A percentile compares a stretch with the other conserved stretches of the same genome.
Conservation (phyloP, 2,888 invertebrate species). For the Agrilus cyanescens region DNA sequence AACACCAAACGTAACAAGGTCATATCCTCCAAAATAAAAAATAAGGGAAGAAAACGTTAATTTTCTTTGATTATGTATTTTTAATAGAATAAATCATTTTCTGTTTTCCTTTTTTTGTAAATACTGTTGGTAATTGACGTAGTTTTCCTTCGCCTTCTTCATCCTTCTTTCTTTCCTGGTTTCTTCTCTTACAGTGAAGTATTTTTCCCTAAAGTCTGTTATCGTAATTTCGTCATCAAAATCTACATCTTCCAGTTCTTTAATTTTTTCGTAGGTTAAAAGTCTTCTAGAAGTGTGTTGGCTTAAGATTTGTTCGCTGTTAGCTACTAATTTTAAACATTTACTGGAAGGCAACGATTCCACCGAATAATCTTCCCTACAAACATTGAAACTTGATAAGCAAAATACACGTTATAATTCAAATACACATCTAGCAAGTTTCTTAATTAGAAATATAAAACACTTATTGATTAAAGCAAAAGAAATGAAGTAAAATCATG, state of each 20-base stretch:
- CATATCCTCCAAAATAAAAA: constrained; percentile 1
- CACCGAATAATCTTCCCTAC: constrained; percentile 59
- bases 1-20: constrained; percentile 2
- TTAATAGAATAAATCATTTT: constrained; percentile 5
- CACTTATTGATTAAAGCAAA: not conserved
- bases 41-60: constrained; percentile 1
- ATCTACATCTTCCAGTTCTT: constrained; percentile 37
- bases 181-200: constrained; percentile 56
- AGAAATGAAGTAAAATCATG: too few species aligned
- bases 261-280: constrained; percentile 72
- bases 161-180: constrained; percentile 49
- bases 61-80: constrained; percentile 7
- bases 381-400: constrained; percentile 14
- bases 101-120: constrained; percentile 11
- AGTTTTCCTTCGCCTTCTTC: constrained; percentile 26
- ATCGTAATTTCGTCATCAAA: constrained; percentile 31
- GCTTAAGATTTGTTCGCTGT: constrained; percentile 82
- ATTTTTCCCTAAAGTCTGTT: constrained; percentile 51
- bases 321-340: constrained; percentile 62
- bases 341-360: constrained; percentile 69
- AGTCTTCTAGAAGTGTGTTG: constrained; percentile 69
- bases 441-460: not conserved
- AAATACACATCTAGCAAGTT: too few species aligned
- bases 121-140: too few species aligned
- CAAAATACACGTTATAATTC: too few species aligned